Conservation (phyloP, 2,888 invertebrate species). For the Acrobeloides nanus region DNA sequence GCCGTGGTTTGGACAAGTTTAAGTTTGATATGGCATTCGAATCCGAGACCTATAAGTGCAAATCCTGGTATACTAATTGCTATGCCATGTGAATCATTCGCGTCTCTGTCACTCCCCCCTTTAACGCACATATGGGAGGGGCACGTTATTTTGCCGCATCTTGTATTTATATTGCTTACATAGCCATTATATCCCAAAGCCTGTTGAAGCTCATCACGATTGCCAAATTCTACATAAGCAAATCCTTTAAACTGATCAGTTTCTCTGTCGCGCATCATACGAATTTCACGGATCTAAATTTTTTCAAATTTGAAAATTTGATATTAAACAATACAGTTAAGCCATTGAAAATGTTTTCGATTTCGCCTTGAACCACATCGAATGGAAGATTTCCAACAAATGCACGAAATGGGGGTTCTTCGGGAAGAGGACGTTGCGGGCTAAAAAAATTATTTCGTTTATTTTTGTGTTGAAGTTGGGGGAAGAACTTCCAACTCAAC, state of each 20-base stretch:
- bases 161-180: too few species aligned
- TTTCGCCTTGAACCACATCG: constrained; percentile 30
- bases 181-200: constrained; percentile 22
- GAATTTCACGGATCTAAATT: constrained; percentile 23
- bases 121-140: too few species aligned
- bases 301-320: neutral
- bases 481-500: too few species aligned
- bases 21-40: too few species aligned
- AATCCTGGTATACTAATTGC: too few species aligned
- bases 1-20: too few species aligned
- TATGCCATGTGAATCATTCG: too few species aligned
- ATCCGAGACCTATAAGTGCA: too few species aligned
- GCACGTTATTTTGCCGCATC: too few species aligned
- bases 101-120: too few species aligned
- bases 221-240: constrained; percentile 34
- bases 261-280: constrained; percentile 36
- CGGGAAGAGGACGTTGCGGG: constrained; percentile 19
- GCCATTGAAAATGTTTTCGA: constrained; percentile 27
- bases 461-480: too few species aligned
- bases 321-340: neutral
- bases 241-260: constrained; percentile 38
- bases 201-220: constrained; percentile 23
- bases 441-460: too few species aligned
- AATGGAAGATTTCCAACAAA: constrained; percentile 39
- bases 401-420: constrained; percentile 24